These are phyloP conservation scores for Heteromormyrus szaboi DNA, from an alignment of 2,797 vertebrate species.

Conservation along the genomic window DNA sequence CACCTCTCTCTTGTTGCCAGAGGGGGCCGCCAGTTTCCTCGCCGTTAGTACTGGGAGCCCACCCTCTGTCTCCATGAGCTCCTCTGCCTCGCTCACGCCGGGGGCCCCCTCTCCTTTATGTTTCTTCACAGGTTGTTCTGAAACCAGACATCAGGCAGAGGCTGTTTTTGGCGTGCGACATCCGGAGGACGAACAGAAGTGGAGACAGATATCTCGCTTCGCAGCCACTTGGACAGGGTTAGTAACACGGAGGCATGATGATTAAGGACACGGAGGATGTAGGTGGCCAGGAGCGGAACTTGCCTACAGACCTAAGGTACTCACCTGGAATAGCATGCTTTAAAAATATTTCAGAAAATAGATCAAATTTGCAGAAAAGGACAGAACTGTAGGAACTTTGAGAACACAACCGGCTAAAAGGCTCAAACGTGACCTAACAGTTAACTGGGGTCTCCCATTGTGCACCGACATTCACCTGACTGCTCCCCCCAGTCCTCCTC, in stretches of 20 bases:
- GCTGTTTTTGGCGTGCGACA: not conserved
- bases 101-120: slow-evolving; percentile 57
- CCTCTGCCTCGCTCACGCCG: slow-evolving; percentile 33
- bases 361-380: not conserved
- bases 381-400: not conserved
- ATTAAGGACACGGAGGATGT: not conserved
- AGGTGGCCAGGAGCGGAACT: not conserved
- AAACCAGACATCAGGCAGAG: slow-evolving; percentile 1
- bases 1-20: slow-evolving; percentile 43
- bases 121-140: slow-evolving; percentile 71
- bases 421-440: not conserved
- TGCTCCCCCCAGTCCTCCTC: slow-evolving; percentile 58
- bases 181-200: not conserved
- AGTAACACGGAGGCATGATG: not conserved
- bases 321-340: not conserved
- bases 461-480: slow-evolving; percentile 45
- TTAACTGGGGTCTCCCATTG: not conserved
- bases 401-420: not conserved
- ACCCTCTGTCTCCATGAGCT: slow-evolving; percentile 63
- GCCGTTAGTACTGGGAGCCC: slow-evolving; percentile 60
- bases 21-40: not conserved
- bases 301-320: not conserved
- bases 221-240: not conserved
- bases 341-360: not conserved
- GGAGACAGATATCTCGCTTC: not conserved